Conservation (phyloP, 2,113 vertebrate species). For the Pogonocichla stellata region DNA sequence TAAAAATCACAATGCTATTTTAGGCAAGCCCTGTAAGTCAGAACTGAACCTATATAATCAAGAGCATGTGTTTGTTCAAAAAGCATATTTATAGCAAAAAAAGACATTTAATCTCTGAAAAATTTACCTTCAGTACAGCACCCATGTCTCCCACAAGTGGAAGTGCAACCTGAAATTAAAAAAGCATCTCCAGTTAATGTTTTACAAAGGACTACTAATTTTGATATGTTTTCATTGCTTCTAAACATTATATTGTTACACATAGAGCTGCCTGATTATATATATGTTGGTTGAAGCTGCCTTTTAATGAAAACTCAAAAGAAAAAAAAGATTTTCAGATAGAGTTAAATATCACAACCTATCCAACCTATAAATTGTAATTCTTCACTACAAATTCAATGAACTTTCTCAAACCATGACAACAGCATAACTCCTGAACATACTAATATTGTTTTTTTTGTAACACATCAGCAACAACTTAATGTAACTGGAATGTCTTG, state of each 20-base stretch:
- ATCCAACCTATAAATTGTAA: background rate
- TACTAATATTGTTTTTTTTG: background rate
- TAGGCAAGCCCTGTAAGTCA: background rate
- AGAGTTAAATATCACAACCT: background rate
- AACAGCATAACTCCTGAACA: background rate
- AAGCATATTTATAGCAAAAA: background rate
- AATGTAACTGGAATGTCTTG: background rate
- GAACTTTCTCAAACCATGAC: background rate
- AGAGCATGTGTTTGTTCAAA: background rate
- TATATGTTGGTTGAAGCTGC: background rate
- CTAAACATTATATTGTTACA: background rate
- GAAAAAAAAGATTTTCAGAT: background rate
- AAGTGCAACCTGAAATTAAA: conserved; percentile 84
- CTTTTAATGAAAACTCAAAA: background rate
- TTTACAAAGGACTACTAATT: background rate
- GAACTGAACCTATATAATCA: background rate
- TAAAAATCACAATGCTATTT: background rate
- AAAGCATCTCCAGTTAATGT: background rate
- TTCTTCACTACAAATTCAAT: background rate
- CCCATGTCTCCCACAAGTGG: conserved; percentile 93
- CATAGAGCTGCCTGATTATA: background rate
- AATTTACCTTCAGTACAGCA: conserved; percentile 87
- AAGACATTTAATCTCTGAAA: background rate
- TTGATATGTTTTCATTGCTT: background rate
- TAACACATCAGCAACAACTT: background rate